These are phyloP conservation scores for Chrysogorgia sp. DNA, from an alignment of 92 coral and sea anemone species.

Conservation along the genomic window DNA sequence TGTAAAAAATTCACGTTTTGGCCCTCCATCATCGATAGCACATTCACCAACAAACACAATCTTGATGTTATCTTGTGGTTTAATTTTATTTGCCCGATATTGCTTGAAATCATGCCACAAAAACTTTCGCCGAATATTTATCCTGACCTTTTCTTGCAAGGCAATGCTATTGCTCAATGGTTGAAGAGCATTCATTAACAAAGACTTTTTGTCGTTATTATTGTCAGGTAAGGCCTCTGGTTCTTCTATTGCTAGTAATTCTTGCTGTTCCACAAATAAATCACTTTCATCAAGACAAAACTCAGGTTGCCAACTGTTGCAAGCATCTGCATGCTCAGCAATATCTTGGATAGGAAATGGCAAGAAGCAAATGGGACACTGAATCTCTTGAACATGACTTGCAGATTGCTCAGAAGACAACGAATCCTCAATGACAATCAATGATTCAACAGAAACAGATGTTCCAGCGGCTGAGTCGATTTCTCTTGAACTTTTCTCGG, in stretches of 20 bases:
- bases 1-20: no score
- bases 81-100: not conserved
- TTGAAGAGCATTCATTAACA: constrained; percentile 10
- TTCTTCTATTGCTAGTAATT: not conserved
- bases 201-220: not conserved
- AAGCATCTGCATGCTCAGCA: constrained; percentile 10
- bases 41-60: constrained; percentile 17
- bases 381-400: constrained; percentile 1
- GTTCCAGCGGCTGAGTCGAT: constrained; percentile 3
- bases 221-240: constrained; percentile 1
- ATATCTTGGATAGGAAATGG: constrained; percentile 5
- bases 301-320: constrained; percentile 21
- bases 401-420: not conserved
- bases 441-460: not conserved
- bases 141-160: constrained; percentile 1
- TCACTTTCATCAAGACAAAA: not conserved
- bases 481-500: constrained; percentile 2
- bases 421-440: constrained; percentile 3
- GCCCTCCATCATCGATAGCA: constrained; percentile 9
- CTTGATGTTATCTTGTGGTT: constrained; percentile 4
- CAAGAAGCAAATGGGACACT: constrained; percentile 13
- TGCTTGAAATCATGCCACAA: constrained; percentile 18
- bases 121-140: constrained; percentile 16
- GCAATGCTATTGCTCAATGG: constrained; percentile 2
- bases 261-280: not conserved